Percentiles rank a stretch among this genome's conserved stretches.
These are phyloP conservation scores for Enteromius radiatus DNA, from an alignment of 2,797 vertebrate genomes.

Conservation along the genomic window DNA sequence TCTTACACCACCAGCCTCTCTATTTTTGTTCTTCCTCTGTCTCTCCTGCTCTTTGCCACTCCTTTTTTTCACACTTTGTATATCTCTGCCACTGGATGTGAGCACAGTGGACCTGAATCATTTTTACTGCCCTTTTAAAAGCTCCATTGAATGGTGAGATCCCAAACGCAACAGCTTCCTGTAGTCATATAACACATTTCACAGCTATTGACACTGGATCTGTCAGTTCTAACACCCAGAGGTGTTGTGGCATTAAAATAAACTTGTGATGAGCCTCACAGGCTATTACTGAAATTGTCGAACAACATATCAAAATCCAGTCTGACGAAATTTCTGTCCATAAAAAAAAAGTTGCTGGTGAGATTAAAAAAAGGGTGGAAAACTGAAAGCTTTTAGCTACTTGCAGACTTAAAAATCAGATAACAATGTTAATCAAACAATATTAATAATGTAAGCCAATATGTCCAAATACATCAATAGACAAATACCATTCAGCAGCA, in stretches of 20 bases:
- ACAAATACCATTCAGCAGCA: not conserved
- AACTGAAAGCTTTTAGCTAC: not conserved
- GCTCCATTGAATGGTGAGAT: conserved; percentile 32
- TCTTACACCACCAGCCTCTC: conserved; percentile 70
- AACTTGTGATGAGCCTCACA: conserved; percentile 29
- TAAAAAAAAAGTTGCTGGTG: not conserved
- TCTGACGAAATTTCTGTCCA: not conserved
- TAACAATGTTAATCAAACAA: not conserved
- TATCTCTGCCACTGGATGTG: conserved; percentile 9
- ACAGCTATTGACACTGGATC: conserved; percentile 38
- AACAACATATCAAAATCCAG: conserved; percentile 11
- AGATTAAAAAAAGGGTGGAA: not conserved
- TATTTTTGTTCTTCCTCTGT: conserved; percentile 70
- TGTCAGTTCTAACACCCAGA: conserved; percentile 28
- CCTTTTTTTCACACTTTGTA: not conserved
- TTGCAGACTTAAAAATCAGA: not conserved
- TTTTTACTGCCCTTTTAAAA: conserved; percentile 35
- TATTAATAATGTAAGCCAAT: not conserved
- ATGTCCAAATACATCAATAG: not conserved
- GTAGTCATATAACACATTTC: conserved; percentile 39
- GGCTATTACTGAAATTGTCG: not conserved
- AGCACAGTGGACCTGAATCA: conserved; percentile 7
- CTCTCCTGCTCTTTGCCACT: conserved; percentile 38
- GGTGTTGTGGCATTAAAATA: conserved; percentile 35
- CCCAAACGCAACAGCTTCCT: conserved; percentile 14